These are phyloP conservation scores for Myrmecophaga tridactyla DNA, from an alignment of 2,113 vertebrate genomes.

Conservation along the genomic window DNA sequence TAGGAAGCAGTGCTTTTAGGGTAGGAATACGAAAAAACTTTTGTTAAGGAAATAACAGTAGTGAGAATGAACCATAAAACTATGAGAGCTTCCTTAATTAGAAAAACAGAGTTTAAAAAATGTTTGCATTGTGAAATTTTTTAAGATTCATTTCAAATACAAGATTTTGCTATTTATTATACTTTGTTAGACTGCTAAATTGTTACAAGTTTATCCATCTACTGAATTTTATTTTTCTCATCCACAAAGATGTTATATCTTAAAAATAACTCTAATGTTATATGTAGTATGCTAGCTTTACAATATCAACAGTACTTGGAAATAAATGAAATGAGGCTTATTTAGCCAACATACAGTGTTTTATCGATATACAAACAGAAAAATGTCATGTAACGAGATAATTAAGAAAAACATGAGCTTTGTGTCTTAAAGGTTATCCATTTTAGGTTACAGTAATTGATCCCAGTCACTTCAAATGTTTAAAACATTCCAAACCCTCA, in stretches of 20 bases:
- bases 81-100: conserved; percentile 39
- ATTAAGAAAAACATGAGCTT: conserved; percentile 65
- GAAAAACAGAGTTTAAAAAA: conserved; percentile 64
- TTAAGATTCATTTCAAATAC: conserved; percentile 60
- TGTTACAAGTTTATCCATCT: conserved; percentile 67
- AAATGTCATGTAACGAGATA: conserved; percentile 66
- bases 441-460: conserved; percentile 77
- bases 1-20: conserved; percentile 44
- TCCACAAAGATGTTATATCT: conserved; percentile 73
- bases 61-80: conserved; percentile 25
- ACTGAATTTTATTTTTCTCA: conserved; percentile 67
- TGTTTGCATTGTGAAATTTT: conserved; percentile 54
- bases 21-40: not conserved
- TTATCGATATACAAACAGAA: conserved; percentile 73
- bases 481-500: conserved; percentile 80
- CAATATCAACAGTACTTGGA: conserved; percentile 67
- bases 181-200: conserved; percentile 71
- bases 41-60: not conserved
- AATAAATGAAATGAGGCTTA: conserved; percentile 73
- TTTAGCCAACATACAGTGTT: conserved; percentile 67
- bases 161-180: conserved; percentile 64
- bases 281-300: conserved; percentile 67
- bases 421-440: conserved; percentile 67
- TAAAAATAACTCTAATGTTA: conserved; percentile 76
- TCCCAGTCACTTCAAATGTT: conserved; percentile 75